Evolutionary conservation across 2,888 invertebrate genomes (phyloP), one percentile per base, ranked within the genome.

Genomic region (Eupithecia abbreviata): DNA sequence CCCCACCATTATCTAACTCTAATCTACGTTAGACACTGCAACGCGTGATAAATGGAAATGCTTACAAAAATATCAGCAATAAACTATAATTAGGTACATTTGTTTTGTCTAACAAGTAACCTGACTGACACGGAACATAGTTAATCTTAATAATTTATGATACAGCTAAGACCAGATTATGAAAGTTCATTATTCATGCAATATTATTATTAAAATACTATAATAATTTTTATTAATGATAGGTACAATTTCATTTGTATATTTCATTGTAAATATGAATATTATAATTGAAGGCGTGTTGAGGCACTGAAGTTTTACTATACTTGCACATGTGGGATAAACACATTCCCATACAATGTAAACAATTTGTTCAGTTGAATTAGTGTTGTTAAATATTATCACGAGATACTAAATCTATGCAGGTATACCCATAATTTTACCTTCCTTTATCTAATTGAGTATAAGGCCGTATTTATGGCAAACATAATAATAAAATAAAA

Each of bases 111-210:
- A 76, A 49, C 77, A 62, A 65, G 45, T 65, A 76, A 77, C 76
- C 75, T 83, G 67, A 67, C 71, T 81, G 79, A 77, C 77, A 80
- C 73, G 78, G 76, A 74, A 83, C 74, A 76, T 79, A 71, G 72
- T 79, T 74, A 82, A 82, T 80, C 82, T 86, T 86, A 87, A 90
- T 88, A 89, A 89, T 88, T 90, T 89, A 87, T 88, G 87, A 90
- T 92, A 91, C 90, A 91, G 89, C 92, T 92, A 90, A 86, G 90
- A 92, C 92, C 92, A 92, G 91, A 87, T 89, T 85, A 79, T 82
- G 77, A 75, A 79, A 81, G 77, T 80, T 77, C 49, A 79, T 72
- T 77, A 76, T 78, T 78, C 73, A 74, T 67, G 79, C 79, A 84
- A 83, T 81, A 83, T 84, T 82, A 82, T 83, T 77, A 79, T 82